Base-by-base conservation (phyloP, 2,797 vertebrate genomes). In the Mus caroli region DNA sequence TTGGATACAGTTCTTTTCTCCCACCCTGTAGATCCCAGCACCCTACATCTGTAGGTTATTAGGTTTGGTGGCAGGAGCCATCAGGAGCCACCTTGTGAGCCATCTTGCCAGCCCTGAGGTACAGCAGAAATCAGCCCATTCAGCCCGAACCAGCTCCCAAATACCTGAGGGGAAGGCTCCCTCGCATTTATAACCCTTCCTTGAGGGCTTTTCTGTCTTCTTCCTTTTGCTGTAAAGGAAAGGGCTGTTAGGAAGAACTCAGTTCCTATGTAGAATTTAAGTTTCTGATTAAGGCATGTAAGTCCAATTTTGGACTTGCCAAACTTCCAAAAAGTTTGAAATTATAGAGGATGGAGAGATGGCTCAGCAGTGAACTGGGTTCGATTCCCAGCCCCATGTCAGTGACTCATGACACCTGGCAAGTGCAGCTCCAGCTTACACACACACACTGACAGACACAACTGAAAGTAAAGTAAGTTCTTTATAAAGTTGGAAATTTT, bases 221-320 rank as follows among this genome's bases (percentile, higher is more conserved):
- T 15, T 92, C 73, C 20, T 26, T 71, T 28, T 11, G 56, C 58
- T 62, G 26, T 28, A 56, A 60, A 40, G 26, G n/a, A 17, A 60
- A 83, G 28, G 79, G 73, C 52, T 71, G 67, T 64, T 80, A 92
- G 79, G 78, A 94, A 97, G 69, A 85, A 88, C 20, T 69, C 94
- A 95, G 90, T 94, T 80, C 4, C 96, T 95, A 19, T 71, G 6
- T 56, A 90, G 75, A 78, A n/a, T 60, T 87, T 95, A 92, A 87
- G 67, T 94, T 95, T 28, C 34, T 84, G 62, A 34, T 84, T 94
- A 89, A 97, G 96, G 20, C 88, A 19, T 75, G 26, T 84, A 67
- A 56, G 40, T 83, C 34, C 0, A 60, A 5, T 95, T 95, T 94
- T 95, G 37, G n/a, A n/a, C n/a, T n/a, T n/a, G n/a, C n/a, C n/a